These are phyloP conservation scores for Colostygia pectinataria DNA, from an alignment of 2,888 invertebrate genomes.

Conservation along the genomic window DNA sequence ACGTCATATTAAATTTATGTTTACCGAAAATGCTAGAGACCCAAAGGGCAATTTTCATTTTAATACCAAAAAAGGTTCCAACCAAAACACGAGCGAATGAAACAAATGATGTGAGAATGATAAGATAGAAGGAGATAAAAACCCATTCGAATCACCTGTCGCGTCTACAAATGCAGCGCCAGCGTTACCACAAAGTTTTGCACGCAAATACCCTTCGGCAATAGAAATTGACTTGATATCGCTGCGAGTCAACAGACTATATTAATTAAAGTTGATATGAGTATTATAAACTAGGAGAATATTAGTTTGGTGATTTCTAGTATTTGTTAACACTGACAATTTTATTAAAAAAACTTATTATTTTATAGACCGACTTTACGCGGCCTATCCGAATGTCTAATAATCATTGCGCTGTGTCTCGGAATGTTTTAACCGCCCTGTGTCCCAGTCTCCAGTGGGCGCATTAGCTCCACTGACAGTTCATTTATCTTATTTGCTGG, in stretches of 20 bases:
- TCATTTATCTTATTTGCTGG: slow-evolving; percentile 77
- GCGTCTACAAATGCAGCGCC: slow-evolving; percentile 48
- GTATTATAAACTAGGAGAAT: slow-evolving; percentile 6
- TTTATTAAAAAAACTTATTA: too few species aligned
- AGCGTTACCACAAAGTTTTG: slow-evolving; percentile 44
- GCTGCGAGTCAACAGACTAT: too few species aligned
- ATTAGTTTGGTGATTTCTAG: slow-evolving; percentile 6
- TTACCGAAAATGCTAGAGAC: slow-evolving; percentile 33
- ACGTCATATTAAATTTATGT: slow-evolving; percentile 37
- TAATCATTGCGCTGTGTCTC: background rate
- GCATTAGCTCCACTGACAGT: slow-evolving; percentile 73
- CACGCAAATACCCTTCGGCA: slow-evolving; percentile 35
- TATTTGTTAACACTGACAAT: background rate
- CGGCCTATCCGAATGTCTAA: background rate
- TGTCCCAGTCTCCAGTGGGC: slow-evolving; percentile 48
- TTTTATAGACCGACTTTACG: too few species aligned
- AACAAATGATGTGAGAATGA: slow-evolving; percentile 23
- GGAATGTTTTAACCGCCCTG: slow-evolving; percentile 19
- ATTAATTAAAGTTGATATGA: slow-evolving; percentile 14
- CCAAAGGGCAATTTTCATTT: slow-evolving; percentile 35
- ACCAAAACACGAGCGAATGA: slow-evolving; percentile 16
- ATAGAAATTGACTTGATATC: slow-evolving; percentile 15
- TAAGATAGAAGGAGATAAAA: slow-evolving; percentile 25
- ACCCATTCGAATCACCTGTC: slow-evolving; percentile 55
- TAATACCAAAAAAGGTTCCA: slow-evolving; percentile 33